A percentile compares a stretch with the other conserved stretches of the same genome.
phyloP scores from a whole-genome alignment of 2,888 invertebrate species.

The Crematogaster levior region DNA sequence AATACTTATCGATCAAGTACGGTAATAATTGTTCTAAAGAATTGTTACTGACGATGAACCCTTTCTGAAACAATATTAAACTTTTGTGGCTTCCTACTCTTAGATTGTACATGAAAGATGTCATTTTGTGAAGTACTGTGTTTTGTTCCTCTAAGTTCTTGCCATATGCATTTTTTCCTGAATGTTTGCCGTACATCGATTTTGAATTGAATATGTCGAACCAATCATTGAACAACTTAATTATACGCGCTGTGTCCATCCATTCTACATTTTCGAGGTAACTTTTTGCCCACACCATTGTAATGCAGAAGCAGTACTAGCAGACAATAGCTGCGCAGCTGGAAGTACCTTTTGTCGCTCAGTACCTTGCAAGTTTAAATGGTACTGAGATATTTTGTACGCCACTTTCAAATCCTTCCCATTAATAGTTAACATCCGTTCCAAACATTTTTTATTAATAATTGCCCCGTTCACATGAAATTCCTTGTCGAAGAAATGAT shows the following conservation, averaged over 20 bases:
- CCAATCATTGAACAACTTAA: neutral
- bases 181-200: neutral
- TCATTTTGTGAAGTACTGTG: too few species aligned
- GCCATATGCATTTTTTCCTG: conserved; percentile 66
- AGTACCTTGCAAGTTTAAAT: conserved; percentile 66
- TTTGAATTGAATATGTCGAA: neutral
- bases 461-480: neutral
- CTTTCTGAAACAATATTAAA: too few species aligned
- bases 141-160: conserved; percentile 66
- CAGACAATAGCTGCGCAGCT: neutral
- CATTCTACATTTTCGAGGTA: neutral
- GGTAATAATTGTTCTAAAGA: too few species aligned
- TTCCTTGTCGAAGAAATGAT: neutral
- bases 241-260: neutral
- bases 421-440: neutral
- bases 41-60: too few species aligned
- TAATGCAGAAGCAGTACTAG: neutral
- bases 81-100: too few species aligned
- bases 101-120: too few species aligned
- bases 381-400: conserved; percentile 65
- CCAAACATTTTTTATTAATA: conserved; percentile 1
- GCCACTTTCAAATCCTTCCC: conserved; percentile 59
- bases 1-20: too few species aligned
- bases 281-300: neutral
- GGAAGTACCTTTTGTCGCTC: conserved; percentile 67